These are phyloP conservation scores for Emydoidea blandingii DNA, from an alignment of 2,797 vertebrate species.

Conservation along the genomic window DNA sequence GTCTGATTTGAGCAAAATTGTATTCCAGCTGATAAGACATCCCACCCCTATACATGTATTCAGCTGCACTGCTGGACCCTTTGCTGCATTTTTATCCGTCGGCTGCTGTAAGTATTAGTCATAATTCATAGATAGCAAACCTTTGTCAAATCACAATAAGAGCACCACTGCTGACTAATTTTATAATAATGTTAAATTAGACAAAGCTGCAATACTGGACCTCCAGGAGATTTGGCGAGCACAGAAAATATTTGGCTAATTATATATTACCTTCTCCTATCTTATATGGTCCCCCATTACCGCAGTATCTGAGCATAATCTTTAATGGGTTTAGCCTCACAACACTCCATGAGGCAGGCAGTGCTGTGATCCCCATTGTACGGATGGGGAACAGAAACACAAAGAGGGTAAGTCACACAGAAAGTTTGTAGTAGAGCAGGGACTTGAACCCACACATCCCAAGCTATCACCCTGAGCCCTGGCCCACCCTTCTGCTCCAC, in stretches of 20 bases:
- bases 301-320: background rate
- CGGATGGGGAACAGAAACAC: background rate
- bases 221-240: background rate
- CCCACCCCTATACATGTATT: background rate
- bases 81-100: background rate
- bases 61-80: background rate
- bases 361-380: background rate
- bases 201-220: background rate
- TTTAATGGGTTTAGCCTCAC: background rate
- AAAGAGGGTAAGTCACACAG: background rate
- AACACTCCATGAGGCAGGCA: fast-evolving
- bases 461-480: background rate
- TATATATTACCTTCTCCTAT: background rate
- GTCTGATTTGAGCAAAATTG: background rate
- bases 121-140: background rate
- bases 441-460: background rate
- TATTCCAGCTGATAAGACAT: background rate
- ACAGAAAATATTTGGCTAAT: background rate
- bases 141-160: background rate
- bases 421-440: background rate
- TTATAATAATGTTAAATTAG: background rate
- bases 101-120: background rate
- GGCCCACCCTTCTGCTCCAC: background rate
- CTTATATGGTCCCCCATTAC: background rate
- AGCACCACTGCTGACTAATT: background rate